A percentile compares a stretch with the other conserved stretches of the same genome.
Conservation (phyloP, 2,888 invertebrate genomes). For the Stenurella melanura region DNA sequence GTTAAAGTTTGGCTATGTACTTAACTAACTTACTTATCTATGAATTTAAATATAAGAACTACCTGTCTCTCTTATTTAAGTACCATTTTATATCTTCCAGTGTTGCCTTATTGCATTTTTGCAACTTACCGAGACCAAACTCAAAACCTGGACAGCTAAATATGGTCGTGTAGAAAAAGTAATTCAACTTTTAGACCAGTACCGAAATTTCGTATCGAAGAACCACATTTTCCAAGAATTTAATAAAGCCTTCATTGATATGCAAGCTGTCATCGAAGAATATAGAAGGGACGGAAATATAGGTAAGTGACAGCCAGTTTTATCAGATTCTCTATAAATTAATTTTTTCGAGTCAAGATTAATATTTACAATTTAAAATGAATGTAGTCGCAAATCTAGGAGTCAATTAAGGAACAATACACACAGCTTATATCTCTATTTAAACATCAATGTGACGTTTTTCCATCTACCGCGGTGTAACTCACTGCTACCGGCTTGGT, state of each 20-base stretch:
- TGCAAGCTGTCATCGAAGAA: constrained; percentile 93
- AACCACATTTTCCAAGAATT: constrained; percentile 96
- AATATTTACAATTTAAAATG: too few species aligned
- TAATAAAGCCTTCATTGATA: constrained; percentile 92
- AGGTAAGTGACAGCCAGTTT: constrained; percentile 73
- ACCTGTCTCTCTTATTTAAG: neutral
- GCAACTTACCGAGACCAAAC: constrained; percentile 91
- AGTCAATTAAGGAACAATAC: too few species aligned
- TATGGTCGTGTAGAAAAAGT: constrained; percentile 90
- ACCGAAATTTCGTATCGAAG: constrained; percentile 93
- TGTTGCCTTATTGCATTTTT: constrained; percentile 95
- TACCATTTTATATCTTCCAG: constrained; percentile 66
- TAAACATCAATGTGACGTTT: too few species aligned
- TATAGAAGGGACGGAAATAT: constrained; percentile 91
- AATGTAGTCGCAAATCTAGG: too few species aligned
- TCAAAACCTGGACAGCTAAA: constrained; percentile 92
- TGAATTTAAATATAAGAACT: too few species aligned
- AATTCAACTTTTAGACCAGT: constrained; percentile 89
- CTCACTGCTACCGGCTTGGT: too few species aligned
- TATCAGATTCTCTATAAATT: neutral
- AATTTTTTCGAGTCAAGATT: too few species aligned
- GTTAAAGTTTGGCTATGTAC: too few species aligned
- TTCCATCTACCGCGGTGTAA: too few species aligned
- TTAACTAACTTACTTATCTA: too few species aligned
- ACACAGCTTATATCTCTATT: too few species aligned